phyloP scores from a whole-genome alignment of 2,888 invertebrate species.

The Ophion slaviceki region DNA sequence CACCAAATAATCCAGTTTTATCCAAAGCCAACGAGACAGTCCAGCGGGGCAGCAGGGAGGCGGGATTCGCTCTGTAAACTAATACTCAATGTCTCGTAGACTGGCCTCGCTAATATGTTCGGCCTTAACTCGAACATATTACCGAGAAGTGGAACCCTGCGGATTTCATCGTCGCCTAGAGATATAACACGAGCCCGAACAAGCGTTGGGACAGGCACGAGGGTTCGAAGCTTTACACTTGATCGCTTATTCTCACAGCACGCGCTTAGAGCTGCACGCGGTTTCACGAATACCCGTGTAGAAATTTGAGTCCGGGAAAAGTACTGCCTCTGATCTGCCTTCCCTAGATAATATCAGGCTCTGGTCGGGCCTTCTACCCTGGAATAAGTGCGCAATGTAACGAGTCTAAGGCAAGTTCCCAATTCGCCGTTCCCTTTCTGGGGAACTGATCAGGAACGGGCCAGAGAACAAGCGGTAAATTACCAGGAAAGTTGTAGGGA shows the following conservation, averaged over 20 bases:
- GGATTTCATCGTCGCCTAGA: constrained; percentile 46
- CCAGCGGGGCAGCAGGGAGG: constrained; percentile 1
- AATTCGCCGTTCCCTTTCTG: no score
- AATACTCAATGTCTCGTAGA: constrained; percentile 51
- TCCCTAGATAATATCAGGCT: no score
- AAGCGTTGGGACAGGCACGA: constrained; percentile 10
- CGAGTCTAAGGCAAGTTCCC: no score
- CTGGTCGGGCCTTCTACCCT: no score
- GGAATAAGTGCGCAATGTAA: no score
- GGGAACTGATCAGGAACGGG: no score
- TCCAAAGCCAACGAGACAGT: constrained; percentile 27
- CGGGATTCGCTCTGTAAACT: constrained; percentile 42
- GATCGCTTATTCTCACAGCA: constrained; percentile 67
- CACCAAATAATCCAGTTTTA: neutral
- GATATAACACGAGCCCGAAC: constrained; percentile 23
- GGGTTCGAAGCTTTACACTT: constrained; percentile 52
- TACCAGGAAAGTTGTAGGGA: no score
- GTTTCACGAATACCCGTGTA: neutral
- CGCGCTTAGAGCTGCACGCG: constrained; percentile 48
- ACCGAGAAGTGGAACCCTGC: constrained; percentile 61
- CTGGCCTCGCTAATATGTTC: constrained; percentile 55
- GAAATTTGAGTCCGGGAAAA: no score
- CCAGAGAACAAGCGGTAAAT: no score
- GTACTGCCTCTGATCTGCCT: no score
- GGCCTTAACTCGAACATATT: constrained; percentile 51